These are phyloP conservation scores for Tigriopus californicus DNA, from an alignment of 2,888 invertebrate genomes.

Conservation along the genomic window DNA sequence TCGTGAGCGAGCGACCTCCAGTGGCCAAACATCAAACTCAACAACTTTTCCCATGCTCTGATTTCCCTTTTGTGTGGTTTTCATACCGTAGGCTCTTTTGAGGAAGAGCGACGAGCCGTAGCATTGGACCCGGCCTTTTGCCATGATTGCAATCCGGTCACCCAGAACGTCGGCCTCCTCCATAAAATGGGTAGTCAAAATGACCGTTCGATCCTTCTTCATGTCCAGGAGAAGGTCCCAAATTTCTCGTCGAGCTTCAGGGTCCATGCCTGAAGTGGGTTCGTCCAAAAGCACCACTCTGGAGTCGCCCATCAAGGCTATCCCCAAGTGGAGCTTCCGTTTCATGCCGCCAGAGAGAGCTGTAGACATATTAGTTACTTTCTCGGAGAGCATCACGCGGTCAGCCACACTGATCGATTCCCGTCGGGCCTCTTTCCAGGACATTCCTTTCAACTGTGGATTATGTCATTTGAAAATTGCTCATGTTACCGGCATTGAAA, in stretches of 20 bases:
- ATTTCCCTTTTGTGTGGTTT: no score
- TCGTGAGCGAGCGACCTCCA: no score
- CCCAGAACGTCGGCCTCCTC: slow-evolving; percentile 10
- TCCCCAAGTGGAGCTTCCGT: slow-evolving; percentile 51
- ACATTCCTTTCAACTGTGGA: slow-evolving; percentile 27
- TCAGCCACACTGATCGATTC: slow-evolving; percentile 45
- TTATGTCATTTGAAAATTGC: no score
- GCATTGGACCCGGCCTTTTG: background rate
- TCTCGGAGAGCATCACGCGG: slow-evolving; percentile 44
- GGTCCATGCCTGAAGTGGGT: slow-evolving; percentile 36
- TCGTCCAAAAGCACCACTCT: slow-evolving; percentile 38
- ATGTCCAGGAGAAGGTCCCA: slow-evolving; percentile 61
- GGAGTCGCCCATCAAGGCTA: slow-evolving; percentile 53
- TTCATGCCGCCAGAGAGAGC: slow-evolving; percentile 59
- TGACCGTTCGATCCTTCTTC: slow-evolving; percentile 30
- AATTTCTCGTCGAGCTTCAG: slow-evolving; percentile 34
- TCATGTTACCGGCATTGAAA: no score
- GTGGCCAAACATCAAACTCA: no score
- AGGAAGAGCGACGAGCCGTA: slow-evolving; percentile 38
- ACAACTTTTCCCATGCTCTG: no score
- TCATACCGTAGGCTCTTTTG: slow-evolving; percentile 22
- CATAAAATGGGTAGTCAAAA: slow-evolving; percentile 10
- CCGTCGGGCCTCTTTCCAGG: slow-evolving; percentile 32
- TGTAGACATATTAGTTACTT: slow-evolving; percentile 36
- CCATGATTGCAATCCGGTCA: slow-evolving; percentile 1